Percentiles rank a stretch among this genome's conserved stretches.
These are phyloP conservation scores for Monochamus saltuarius DNA, from an alignment of 1,140 invertebrate genomes.

Conservation along the genomic window DNA sequence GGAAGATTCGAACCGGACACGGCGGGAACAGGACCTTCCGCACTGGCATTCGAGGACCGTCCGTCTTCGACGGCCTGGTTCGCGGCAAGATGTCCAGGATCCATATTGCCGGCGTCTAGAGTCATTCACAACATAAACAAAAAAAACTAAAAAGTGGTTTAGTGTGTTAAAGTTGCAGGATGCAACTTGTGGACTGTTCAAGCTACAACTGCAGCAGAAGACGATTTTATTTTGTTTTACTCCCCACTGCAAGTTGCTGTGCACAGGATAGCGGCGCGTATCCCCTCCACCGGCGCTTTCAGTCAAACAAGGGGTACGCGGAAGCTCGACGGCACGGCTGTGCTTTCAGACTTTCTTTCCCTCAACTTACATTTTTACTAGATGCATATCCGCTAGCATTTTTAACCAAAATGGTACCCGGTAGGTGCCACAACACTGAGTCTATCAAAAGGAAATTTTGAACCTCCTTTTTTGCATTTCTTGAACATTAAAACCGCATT, in stretches of 20 bases:
- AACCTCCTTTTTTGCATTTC: no score
- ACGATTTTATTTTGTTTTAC: conserved; percentile 45
- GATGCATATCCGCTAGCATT: no score
- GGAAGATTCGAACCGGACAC: conserved; percentile 24
- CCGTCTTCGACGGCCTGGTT: conserved; percentile 24
- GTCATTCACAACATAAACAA: conserved; percentile 7
- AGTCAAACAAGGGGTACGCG: conserved; percentile 24
- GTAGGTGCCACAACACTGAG: no score
- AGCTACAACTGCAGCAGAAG: conserved; percentile 40
- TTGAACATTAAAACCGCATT: no score
- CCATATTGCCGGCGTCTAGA: conserved; percentile 6
- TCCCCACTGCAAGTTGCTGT: conserved; percentile 31
- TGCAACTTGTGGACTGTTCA: conserved; percentile 31
- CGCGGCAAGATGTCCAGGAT: conserved; percentile 10
- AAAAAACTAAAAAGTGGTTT: conserved; percentile 4
- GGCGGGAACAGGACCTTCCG: conserved; percentile 24
- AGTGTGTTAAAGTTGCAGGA: conserved; percentile 10
- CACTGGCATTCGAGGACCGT: conserved; percentile 25
- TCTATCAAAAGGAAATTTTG: no score
- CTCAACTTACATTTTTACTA: no score
- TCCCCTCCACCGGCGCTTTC: conserved; percentile 27
- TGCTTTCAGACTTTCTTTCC: no score
- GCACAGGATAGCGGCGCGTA: conserved; percentile 25
- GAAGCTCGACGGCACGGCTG: conserved; percentile 16
- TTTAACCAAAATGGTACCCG: no score